Evolutionary conservation across 2,888 invertebrate genomes (phyloP), one percentile per base, ranked within the genome.

Genomic region (Mellilla xanthometata): DNA sequence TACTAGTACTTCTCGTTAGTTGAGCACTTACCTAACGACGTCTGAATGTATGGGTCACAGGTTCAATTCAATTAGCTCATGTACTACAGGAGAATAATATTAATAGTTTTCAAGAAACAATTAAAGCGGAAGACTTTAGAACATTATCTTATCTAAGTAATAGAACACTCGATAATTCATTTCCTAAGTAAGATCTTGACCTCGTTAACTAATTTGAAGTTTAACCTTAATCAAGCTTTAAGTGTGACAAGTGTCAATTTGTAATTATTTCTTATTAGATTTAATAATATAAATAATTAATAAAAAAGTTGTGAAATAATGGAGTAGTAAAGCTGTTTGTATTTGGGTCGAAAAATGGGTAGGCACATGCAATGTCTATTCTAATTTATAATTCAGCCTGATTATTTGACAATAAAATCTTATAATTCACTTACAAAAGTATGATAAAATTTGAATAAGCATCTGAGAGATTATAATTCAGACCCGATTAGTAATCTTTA

Each of bases 21-120:
- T 1, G 24, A 24, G 28, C 22, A 32, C 40, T 50, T 38, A 50
- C 44, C 47, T 61, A 71, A 74, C 72, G 61, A 64, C 46, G 45
- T 48, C 52, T 57, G 49, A 56, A 49, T 47, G 56, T 52, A 62
- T 67, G 32, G 50, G 49, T 77, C 71, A 69, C 44, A 64, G 24
- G 71, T 62, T 69, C 67, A 67, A 60, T 56, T 54, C 46, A 65
- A 70, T 74, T 66, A 67, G 54, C 52, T 15, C 19, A 28, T 22
- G 28, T 15, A 19, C 12, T 27, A 10, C 2, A 28, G 55, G n/a
- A 61, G 58, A 58, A 58, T 49, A 59, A 51, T 42, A 54, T 28
- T 13, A 22, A 10, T n/a, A 11, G 12, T 23, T 13, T 12, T 28
- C 9, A 11, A 19, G 4, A 3, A 29, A 9, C 19, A 12, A 24